Evolutionary conservation across 2,888 invertebrate genomes (phyloP), one percentile per base, ranked within the genome.

Genomic region (Ormyrus thymus): DNA sequence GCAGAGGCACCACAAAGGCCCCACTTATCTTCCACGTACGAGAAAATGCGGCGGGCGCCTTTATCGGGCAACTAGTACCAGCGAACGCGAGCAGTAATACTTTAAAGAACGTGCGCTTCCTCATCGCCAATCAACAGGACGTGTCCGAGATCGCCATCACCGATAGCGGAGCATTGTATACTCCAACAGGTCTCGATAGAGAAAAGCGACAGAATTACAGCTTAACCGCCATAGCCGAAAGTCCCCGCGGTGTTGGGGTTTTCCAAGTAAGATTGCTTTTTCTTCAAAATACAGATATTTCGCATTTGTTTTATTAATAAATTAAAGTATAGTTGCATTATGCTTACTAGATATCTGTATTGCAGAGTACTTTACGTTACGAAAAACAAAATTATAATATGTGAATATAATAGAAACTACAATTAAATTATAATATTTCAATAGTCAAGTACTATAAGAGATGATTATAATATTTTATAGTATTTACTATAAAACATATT

Each of bases 71-170:
- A 86, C 92, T 95, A 64, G 91, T 94, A 65, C 93, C 94, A 76
- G 92, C 92, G 10, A 92, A 92, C 83, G 90, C 90, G 66, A 85
- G 84, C n/a, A 70, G 82, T 69, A 43, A 85, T 61, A 81, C 86
- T 29, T 81, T 84, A 85, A 91, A 91, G 69, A 93, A 92, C 82
- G 91, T 95, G 59, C 92, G 93, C 82, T 96, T 95, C 84, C 92
- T 95, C 43, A 95, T 96, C 81, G 96, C 96, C 55, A 96, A 96
- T 90, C 95, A 95, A 85, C 94, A 95, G 85, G 96, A 97, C 87
- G 94, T 96, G 5, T 92, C 94, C 15, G 95, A 96, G 85, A 95
- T 97, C 82, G 93, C 94, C 50, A 95, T 97, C 53, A 94, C 95
- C 6, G 89, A 92, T 82, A 95, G 96, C 86, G 97, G 97, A 48